Evolutionary conservation across 2,797 vertebrate species (phyloP), one percentile per base, ranked within the genome.

Genomic region (Pristis pectinata): DNA sequence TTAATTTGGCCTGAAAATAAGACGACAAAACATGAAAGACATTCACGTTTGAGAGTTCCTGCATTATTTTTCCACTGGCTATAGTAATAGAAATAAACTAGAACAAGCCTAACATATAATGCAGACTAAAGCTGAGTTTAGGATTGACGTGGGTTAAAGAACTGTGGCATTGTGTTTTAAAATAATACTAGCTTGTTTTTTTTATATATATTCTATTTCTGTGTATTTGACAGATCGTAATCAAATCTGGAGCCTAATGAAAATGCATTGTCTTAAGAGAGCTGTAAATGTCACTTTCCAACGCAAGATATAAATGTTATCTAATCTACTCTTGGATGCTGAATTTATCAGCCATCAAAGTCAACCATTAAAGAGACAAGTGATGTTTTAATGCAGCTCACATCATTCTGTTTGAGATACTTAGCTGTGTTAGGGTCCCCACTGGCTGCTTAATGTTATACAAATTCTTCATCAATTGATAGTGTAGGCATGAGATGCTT

Each of bases 391-490:
- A 94, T 94, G 92, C 44, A 94, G 92, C 70, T 93, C 92, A 94
- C 70, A 19, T 94, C 92, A 94, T 34, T 27, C 13, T 49, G 92
- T 72, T 94, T 76, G 92, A 94, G 44, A 94, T 34, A 92, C 70
- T 53, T 24, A 94, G 70, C 70, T 30, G 95, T 95, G 70, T 87
- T 95, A 77, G 34, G 77, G 83, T 96, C 95, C 95, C 89, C 93
- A 79, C 67, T 96, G 94, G 96, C 96, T 94, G 96, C 96, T 96
- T 72, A 96, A 95, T 82, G 64, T 95, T 95, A 94, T 94, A 94
- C 95, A 95, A 95, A 95, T 95, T 96, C 95, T 95, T 96, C 92
- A 96, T 95, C 91, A 95, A 96, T 96, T 96, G 95, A 94, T 9
- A 95, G 64, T 96, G 70, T 53, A 53, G 70, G 15, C 70, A 74